phyloP scores from a whole-genome alignment of 30 jellyfish, hydroid and myxozoan genomes.

The Aurelia aurita complex sp. Pacific region DNA sequence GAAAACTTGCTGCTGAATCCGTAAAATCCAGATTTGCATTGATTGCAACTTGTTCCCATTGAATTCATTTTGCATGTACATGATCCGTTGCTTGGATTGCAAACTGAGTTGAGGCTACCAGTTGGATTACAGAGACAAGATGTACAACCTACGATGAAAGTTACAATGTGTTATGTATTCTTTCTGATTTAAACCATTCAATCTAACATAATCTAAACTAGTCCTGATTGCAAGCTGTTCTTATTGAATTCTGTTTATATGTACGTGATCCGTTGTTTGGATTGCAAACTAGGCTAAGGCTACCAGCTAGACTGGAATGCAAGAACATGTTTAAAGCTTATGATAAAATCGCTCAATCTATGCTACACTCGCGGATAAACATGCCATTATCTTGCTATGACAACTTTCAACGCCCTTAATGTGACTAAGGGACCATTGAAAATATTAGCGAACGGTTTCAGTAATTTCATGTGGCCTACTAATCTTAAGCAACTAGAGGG shows the following conservation, averaged over 20 bases:
- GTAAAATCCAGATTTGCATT: conserved; percentile 81
- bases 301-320: conserved; percentile 80
- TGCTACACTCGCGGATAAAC: too few species aligned
- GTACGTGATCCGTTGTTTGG: conserved; percentile 73
- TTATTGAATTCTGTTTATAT: conserved; percentile 69
- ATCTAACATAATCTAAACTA: conserved; percentile 38
- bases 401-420: too few species aligned
- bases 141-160: conserved; percentile 70
- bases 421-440: too few species aligned
- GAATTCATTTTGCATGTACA: conserved; percentile 82
- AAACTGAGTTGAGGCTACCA: conserved; percentile 78
- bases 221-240: conserved; percentile 73
- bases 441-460: too few species aligned
- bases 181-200: too few species aligned
- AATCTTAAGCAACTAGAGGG: too few species aligned
- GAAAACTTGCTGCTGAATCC: conserved; percentile 86
- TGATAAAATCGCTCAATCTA: background rate
- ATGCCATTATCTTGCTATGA: too few species aligned
- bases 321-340: conserved; percentile 77
- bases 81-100: conserved; percentile 79
- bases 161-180: background rate
- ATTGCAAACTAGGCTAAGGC: conserved; percentile 71
- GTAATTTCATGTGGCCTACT: too few species aligned
- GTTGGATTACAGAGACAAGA: conserved; percentile 73
- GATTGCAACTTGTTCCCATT: conserved; percentile 70